Evolutionary conservation across 2,888 invertebrate species (phyloP).

Genomic region (Electrophaes corylata): DNA sequence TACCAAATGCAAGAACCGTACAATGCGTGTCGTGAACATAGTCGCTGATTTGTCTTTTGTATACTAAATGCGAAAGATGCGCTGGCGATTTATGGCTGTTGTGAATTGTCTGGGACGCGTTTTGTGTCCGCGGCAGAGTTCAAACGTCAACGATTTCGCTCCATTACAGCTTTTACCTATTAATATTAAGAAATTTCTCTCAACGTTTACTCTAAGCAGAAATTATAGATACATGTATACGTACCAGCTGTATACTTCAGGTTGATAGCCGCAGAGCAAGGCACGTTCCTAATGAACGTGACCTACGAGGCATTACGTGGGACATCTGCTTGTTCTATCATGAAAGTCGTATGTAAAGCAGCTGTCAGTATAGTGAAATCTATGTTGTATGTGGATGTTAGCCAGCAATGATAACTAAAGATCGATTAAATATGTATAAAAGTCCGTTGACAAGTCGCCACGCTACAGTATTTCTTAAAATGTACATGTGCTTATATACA

Average conservation of each 20-base stretch:
- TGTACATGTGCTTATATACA: no score
- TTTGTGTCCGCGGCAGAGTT: not conserved
- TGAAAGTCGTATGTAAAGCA: no score
- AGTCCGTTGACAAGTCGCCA: no score
- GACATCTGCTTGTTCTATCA: no score
- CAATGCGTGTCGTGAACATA: conserved; percentile 11
- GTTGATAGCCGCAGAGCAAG: no score
- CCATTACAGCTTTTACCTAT: not conserved
- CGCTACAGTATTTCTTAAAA: no score
- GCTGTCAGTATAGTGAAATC: not conserved
- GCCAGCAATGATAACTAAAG: not conserved
- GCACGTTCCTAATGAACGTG: no score
- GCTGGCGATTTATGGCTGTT: not conserved
- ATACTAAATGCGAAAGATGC: not conserved
- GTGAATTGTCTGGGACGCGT: not conserved
- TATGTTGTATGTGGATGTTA: no score
- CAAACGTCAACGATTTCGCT: not conserved
- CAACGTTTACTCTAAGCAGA: no score
- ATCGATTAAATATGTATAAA: conserved; percentile 15
- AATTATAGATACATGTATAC: no score
- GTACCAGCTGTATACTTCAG: no score
- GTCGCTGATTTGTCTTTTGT: conserved; percentile 3
- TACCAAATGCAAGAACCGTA: not conserved
- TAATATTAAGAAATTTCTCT: not conserved
- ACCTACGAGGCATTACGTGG: no score